phyloP scores from a whole-genome alignment of 2,113 vertebrate genomes.

The Callaeas wilsoni region DNA sequence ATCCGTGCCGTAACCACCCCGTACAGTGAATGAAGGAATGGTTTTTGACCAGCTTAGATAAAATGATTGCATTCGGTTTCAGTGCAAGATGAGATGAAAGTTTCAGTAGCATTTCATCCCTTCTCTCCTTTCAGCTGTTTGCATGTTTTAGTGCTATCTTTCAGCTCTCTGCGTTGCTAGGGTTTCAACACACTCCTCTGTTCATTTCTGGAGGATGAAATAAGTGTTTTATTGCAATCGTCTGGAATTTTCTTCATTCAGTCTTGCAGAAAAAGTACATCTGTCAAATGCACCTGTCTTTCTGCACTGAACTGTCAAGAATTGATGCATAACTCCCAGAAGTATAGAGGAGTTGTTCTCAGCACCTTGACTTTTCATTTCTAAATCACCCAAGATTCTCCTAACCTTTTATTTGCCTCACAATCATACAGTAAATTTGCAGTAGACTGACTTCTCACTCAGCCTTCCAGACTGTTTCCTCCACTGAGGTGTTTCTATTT shows the following conservation, averaged over 20 bases:
- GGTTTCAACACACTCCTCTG: not conserved
- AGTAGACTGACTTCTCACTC: not conserved
- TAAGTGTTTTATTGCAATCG: not conserved
- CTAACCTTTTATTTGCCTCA: not conserved
- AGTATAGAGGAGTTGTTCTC: not conserved
- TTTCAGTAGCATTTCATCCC: not conserved
- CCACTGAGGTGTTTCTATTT: not conserved
- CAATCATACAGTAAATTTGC: not conserved
- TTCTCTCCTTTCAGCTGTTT: not conserved
- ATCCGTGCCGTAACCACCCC: not conserved
- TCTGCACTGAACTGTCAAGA: not conserved
- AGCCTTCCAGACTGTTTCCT: not conserved
- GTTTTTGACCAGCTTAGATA: not conserved
- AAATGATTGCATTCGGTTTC: not conserved
- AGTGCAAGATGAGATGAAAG: not conserved
- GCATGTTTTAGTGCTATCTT: not conserved
- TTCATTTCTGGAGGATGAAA: not conserved
- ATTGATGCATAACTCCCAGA: not conserved
- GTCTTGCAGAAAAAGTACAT: not conserved
- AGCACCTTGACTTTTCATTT: not conserved
- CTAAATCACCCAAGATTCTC: not conserved
- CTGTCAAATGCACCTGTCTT: slow-evolving; percentile 8
- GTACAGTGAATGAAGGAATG: not conserved
- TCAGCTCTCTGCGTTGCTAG: not conserved
- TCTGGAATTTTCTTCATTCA: slow-evolving; percentile 9